These are phyloP conservation scores for Hydriomena furcata DNA, from an alignment of 2,888 invertebrate species.

Conservation along the genomic window DNA sequence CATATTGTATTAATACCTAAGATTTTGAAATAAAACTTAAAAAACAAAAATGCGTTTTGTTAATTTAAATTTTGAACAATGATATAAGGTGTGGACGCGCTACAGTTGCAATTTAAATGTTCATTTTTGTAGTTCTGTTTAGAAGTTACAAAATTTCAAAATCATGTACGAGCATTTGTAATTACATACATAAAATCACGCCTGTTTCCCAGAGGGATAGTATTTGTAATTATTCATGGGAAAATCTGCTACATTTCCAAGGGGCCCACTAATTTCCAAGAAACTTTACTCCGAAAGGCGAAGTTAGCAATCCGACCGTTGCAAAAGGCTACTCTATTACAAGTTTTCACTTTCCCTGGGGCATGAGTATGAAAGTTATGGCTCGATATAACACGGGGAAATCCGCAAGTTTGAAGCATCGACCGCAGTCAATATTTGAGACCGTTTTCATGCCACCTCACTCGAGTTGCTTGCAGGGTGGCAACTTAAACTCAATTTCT, in stretches of 20 bases:
- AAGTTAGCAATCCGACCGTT: constrained; percentile 21
- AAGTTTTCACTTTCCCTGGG: constrained; percentile 27
- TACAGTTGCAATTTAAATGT: too few relatives aligned
- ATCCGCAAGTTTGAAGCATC: constrained; percentile 16
- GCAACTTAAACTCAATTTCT: constrained; percentile 61
- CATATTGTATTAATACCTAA: constrained; percentile 8
- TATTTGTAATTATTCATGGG: constrained; percentile 20
- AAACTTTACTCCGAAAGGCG: constrained; percentile 16
- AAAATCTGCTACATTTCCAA: constrained; percentile 24
- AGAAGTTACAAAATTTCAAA: too few relatives aligned
- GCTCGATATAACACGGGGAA: constrained; percentile 10
- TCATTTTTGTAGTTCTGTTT: too few relatives aligned
- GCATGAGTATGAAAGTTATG: constrained; percentile 28
- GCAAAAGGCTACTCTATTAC: constrained; percentile 23
- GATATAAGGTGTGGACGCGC: too few relatives aligned
- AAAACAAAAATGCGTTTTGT: background rate
- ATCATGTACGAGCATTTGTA: too few relatives aligned
- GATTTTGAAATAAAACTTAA: constrained; percentile 18
- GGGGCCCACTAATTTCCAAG: constrained; percentile 24
- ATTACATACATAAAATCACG: too few relatives aligned
- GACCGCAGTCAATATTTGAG: constrained; percentile 28
- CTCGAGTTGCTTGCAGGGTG: constrained; percentile 20
- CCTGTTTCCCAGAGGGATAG: too few relatives aligned
- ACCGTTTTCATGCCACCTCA: constrained; percentile 26
- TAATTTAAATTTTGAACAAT: background rate